Evolutionary conservation across 2,113 vertebrate genomes (phyloP), one percentile per base, ranked within the genome.

Genomic region (Entelurus aequoreus): DNA sequence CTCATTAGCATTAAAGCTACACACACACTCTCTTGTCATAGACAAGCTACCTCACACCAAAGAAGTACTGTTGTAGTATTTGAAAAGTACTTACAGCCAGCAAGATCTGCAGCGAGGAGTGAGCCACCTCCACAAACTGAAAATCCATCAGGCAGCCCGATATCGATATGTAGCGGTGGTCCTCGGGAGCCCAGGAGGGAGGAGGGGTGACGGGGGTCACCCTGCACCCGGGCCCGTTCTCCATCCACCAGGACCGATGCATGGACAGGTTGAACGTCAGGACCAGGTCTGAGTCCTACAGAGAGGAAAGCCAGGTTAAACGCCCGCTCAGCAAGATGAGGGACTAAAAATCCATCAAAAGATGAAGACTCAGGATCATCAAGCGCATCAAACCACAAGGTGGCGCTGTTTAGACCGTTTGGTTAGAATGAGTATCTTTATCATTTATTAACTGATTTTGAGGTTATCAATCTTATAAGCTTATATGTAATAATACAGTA

Each of bases 161-260:
- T 88, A 99, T 94, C 71, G 94, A 96, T 87, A 99, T 99, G 75
- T 99, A 99, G 62, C 97, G 93, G 89, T 99, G 97, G 88, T 98
- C 97, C 78, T 98, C 94, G 0, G 97, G 97, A 46, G 95, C 97
- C 97, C 97, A 99, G 71, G 95, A 92, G 0, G 97, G 97, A n/a
- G 95, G 94, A 10, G 96, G 95, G 57, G 92, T 95, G 82, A 99
- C 92, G n/a, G 93, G 94, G 46, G 94, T 98, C 86, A 99, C 97
- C 48, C 80, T 92, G 87, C 97, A 99, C 72, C 97, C 97, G 0
- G 96, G 97, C 62, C 95, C 95, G 15, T 99, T 99, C 89, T 99
- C 97, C 97, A 99, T 98, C 97, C 97, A 99, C 97, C 97, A 99
- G 80, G 97, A 98, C 63, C 97, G 97, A 88, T 99, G 97, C 97